A percentile compares a stretch with the other conserved stretches of the same genome.
Conservation (phyloP, 1,140 invertebrate genomes). For the Drosophila grimshawi region DNA sequence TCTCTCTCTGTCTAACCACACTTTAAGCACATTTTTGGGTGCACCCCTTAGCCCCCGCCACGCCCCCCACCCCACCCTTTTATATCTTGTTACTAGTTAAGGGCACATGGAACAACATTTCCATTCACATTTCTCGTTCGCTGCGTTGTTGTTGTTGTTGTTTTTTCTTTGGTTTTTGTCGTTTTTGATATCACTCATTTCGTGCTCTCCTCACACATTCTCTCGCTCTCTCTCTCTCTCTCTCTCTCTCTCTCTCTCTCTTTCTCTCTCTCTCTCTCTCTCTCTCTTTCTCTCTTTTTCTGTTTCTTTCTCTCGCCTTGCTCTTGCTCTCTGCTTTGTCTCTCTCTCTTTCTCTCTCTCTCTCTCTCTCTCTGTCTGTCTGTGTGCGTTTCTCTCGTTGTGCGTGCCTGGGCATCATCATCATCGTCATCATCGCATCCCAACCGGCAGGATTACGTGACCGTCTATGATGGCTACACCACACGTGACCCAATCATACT, state of each 20-base stretch:
- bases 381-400: neutral
- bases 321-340: conserved; percentile 8
- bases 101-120: conserved; percentile 45
- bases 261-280: conserved; percentile 24
- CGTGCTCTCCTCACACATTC: conserved; percentile 74
- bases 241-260: conserved; percentile 18
- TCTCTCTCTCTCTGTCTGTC: neutral
- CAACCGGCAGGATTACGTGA: conserved; percentile 90
- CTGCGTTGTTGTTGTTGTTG: neutral
- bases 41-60: neutral
- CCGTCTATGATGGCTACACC: conserved; percentile 95
- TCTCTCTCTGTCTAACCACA: neutral
- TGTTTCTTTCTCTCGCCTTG: conserved; percentile 50
- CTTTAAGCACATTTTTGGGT: conserved; percentile 5
- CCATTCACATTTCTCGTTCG: conserved; percentile 68
- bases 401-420: neutral
- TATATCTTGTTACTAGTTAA: conserved; percentile 16
- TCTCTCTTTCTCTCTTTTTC: conserved; percentile 4
- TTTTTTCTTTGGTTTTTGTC: neutral
- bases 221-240: conserved; percentile 41
- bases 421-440: conserved; percentile 9
- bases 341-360: conserved; percentile 13
- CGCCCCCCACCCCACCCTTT: neutral
- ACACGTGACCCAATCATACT: conserved; percentile 94
- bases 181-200: conserved; percentile 66